Evolutionary conservation across 2,888 invertebrate genomes (phyloP).

Genomic region (Hedychridium roseum): DNA sequence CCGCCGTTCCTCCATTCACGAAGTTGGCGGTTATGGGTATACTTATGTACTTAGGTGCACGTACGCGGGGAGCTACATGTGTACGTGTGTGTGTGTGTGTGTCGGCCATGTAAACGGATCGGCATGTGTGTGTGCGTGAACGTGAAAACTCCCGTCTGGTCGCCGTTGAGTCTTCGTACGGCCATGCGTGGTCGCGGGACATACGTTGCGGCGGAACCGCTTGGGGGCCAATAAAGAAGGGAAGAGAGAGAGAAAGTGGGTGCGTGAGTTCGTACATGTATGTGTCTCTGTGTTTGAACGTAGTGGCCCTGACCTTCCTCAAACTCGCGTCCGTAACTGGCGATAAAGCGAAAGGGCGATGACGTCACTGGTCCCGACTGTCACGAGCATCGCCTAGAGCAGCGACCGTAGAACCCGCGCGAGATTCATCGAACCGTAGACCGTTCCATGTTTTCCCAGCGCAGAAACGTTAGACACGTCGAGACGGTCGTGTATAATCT

Average conservation of each 20-base stretch:
- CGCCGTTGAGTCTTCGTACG: conserved; percentile 32
- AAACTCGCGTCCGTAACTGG: conserved; percentile 42
- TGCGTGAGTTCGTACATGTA: no score
- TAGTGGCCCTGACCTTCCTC: conserved; percentile 56
- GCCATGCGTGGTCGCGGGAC: conserved; percentile 42
- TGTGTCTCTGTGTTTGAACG: no score
- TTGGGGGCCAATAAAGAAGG: conserved; percentile 28
- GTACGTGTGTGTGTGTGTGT: conserved; percentile 7
- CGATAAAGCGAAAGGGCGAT: conserved; percentile 38
- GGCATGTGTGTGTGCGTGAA: conserved; percentile 12
- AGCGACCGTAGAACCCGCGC: not conserved
- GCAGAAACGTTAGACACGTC: no score
- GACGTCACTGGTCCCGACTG: conserved; percentile 38
- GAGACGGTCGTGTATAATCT: no score
- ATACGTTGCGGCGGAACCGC: conserved; percentile 32
- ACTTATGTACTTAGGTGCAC: conserved; percentile 46
- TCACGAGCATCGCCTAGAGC: no score
- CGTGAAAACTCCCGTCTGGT: conserved; percentile 22
- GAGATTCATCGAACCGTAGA: not conserved
- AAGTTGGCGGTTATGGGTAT: conserved; percentile 46
- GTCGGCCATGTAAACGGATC: no score
- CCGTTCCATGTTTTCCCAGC: not conserved
- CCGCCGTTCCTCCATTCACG: conserved; percentile 46
- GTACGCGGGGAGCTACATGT: conserved; percentile 25
- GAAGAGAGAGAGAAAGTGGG: no score